Evolutionary conservation across 2,888 invertebrate species (phyloP).

Genomic region (Drosophila atroscutellata): DNA sequence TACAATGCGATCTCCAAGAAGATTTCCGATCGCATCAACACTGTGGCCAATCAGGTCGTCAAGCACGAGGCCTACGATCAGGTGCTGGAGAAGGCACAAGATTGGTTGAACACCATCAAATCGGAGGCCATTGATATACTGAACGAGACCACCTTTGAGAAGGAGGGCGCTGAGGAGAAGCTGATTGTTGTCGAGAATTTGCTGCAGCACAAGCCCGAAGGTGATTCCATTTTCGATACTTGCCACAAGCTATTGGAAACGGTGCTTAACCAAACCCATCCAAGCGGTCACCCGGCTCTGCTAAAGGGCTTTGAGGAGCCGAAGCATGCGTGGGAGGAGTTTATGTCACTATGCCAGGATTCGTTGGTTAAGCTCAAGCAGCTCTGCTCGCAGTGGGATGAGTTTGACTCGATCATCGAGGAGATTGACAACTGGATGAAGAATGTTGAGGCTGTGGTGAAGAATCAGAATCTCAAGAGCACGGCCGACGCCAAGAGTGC

Average conservation of each 20-base stretch:
- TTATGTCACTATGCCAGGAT: conserved; percentile 89
- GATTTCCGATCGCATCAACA: conserved; percentile 88
- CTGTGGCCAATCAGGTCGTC: conserved; percentile 89
- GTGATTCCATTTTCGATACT: conserved; percentile 89
- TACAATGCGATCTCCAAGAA: conserved; percentile 89
- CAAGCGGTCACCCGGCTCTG: conserved; percentile 90
- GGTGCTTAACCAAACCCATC: conserved; percentile 91
- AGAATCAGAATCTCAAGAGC: conserved; percentile 95
- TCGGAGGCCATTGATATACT: conserved; percentile 91
- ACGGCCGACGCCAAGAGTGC: conserved; percentile 92
- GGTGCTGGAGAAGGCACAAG: conserved; percentile 92
- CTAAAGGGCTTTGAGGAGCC: conserved; percentile 91
- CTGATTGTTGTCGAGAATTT: conserved; percentile 91
- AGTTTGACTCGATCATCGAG: conserved; percentile 92
- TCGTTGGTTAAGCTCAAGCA: conserved; percentile 90
- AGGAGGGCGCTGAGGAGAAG: conserved; percentile 91
- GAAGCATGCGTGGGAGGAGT: conserved; percentile 90
- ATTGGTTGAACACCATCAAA: conserved; percentile 92
- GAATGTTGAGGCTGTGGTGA: conserved; percentile 92
- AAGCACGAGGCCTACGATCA: conserved; percentile 94
- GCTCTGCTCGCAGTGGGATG: conserved; percentile 92
- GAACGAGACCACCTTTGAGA: conserved; percentile 92
- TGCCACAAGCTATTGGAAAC: conserved; percentile 90
- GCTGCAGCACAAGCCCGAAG: conserved; percentile 89
- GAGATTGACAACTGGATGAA: conserved; percentile 94